Evolutionary conservation across 1,140 invertebrate species (phyloP).

Genomic region (Hetaerina americana): DNA sequence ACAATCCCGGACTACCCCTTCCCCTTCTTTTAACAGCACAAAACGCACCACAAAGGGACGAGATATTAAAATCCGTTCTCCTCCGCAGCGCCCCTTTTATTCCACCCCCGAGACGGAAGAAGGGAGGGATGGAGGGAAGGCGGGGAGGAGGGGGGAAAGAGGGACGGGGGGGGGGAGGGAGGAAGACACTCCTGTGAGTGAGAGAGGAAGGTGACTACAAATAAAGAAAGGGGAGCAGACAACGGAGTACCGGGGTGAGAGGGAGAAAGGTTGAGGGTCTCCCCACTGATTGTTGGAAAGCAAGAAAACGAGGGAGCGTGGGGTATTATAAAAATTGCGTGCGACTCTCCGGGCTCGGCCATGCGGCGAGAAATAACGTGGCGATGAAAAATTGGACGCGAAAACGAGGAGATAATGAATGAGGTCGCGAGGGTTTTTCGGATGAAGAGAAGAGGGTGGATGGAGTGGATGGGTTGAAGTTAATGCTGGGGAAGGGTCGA

Average conservation of each 20-base stretch:
- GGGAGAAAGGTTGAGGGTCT: too few species aligned
- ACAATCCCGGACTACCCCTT: too few species aligned
- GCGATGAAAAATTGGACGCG: neutral
- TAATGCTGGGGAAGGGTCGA: too few species aligned
- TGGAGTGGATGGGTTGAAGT: too few species aligned
- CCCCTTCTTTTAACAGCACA: too few species aligned
- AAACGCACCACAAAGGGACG: neutral
- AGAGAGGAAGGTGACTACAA: too few species aligned
- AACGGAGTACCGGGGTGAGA: too few species aligned
- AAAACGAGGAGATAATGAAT: neutral
- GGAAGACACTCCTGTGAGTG: neutral
- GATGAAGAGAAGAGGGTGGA: neutral
- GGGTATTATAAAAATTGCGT: neutral
- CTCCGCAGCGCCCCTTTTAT: too few species aligned
- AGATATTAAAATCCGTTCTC: neutral
- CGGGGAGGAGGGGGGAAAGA: neutral
- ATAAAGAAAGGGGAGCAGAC: too few species aligned
- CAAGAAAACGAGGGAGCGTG: too few species aligned
- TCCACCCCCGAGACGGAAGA: too few species aligned
- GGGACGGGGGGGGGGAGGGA: neutral
- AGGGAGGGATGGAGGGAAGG: neutral
- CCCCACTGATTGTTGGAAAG: neutral
- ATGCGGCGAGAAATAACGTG: neutral
- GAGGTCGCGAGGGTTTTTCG: neutral
- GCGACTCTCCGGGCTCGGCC: neutral